A percentile compares a stretch with the other conserved stretches of the same genome.
These are phyloP conservation scores for Drosophila neoperkinsi DNA, from an alignment of 2,888 invertebrate species.

Conservation along the genomic window DNA sequence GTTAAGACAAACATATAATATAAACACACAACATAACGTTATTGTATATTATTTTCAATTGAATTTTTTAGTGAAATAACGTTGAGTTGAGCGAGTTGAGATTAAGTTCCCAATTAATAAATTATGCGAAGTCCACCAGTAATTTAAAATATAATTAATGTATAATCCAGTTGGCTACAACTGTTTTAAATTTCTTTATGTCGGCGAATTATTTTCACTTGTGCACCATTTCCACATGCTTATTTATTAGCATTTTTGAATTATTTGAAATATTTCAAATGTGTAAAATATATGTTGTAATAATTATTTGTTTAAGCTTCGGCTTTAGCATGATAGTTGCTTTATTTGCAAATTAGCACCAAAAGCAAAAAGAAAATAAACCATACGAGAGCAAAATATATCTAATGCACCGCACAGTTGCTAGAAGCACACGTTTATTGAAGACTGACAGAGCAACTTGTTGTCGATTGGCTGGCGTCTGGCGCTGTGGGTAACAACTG, in stretches of 20 bases:
- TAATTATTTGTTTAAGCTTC: neutral
- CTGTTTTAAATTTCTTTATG: neutral
- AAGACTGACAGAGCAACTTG: slow-evolving; percentile 61
- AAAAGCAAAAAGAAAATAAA: neutral
- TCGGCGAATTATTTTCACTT: neutral
- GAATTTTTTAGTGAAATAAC: neutral
- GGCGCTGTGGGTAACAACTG: slow-evolving; percentile 13
- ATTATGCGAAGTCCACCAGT: neutral
- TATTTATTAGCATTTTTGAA: no score
- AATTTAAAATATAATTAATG: neutral
- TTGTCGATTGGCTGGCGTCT: slow-evolving; percentile 49
- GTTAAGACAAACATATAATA: slow-evolving; percentile 38
- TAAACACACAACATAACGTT: slow-evolving; percentile 11
- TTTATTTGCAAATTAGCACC: neutral
- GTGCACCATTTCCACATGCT: neutral
- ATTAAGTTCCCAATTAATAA: neutral
- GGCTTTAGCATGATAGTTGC: neutral
- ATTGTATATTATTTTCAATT: slow-evolving; percentile 11
- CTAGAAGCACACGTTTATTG: slow-evolving; percentile 59
- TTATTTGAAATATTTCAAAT: neutral
- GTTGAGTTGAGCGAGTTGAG: no score
- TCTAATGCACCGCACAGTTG: slow-evolving; percentile 60
- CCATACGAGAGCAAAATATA: slow-evolving; percentile 12
- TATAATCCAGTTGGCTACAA: neutral
- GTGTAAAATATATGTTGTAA: neutral